phyloP scores from a whole-genome alignment of 2,113 vertebrate genomes.

The Megalops atlanticus region DNA sequence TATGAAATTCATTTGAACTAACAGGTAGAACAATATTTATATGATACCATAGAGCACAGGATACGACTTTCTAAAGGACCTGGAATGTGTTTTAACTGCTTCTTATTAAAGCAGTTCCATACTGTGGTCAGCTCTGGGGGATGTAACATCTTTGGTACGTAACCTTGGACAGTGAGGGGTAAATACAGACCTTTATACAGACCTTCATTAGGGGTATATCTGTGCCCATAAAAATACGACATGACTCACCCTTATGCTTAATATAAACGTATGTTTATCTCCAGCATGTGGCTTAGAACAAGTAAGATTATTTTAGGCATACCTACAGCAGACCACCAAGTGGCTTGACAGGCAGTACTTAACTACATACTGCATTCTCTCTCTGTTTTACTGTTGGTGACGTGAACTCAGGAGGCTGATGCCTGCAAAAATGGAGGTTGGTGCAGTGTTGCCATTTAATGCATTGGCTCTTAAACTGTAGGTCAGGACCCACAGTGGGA shows the following conservation, averaged over 20 bases:
- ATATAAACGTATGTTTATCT: constrained; percentile 56
- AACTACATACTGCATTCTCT: neutral
- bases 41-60: too few species aligned
- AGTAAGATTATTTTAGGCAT: neutral
- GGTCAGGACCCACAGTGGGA: too few species aligned
- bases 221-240: neutral
- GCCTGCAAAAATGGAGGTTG: too few species aligned
- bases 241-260: constrained; percentile 48
- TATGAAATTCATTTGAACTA: too few species aligned
- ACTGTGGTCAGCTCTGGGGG: neutral
- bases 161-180: constrained; percentile 53
- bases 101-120: neutral
- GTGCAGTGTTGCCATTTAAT: too few species aligned
- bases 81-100: neutral
- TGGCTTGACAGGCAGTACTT: constrained; percentile 21
- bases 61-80: neutral
- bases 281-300: constrained; percentile 53
- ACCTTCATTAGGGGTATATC: constrained; percentile 52
- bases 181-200: too few species aligned
- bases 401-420: too few species aligned
- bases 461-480: too few species aligned
- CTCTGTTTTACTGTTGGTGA: too few species aligned
- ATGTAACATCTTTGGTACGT: constrained; percentile 2
- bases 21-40: neutral
- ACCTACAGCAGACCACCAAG: constrained; percentile 52